These are phyloP conservation scores for Periophthalmodon schlosseri DNA, from an alignment of 2,113 vertebrate genomes.

Conservation along the genomic window DNA sequence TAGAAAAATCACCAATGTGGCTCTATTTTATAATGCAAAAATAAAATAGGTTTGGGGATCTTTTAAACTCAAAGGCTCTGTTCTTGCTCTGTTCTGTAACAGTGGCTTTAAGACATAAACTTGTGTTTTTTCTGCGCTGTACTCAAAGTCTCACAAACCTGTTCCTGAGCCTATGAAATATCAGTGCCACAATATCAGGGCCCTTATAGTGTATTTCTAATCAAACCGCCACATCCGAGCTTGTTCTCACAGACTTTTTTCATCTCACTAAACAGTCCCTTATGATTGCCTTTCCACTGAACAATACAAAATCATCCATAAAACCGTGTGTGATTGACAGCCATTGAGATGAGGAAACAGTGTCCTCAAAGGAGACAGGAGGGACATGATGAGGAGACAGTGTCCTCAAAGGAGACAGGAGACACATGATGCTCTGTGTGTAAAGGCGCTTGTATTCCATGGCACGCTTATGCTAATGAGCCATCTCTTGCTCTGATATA, in stretches of 20 bases:
- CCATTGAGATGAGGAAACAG: constrained; percentile 66
- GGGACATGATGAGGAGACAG: constrained; percentile 65
- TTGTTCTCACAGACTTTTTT: constrained; percentile 11
- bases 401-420: constrained; percentile 66
- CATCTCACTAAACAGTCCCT: constrained; percentile 52
- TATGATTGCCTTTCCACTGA: constrained; percentile 34
- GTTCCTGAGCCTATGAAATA: constrained; percentile 23
- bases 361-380: constrained; percentile 66
- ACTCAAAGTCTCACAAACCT: constrained; percentile 27
- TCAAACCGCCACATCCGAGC: constrained; percentile 35
- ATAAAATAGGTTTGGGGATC: not conserved
- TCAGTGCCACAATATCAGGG: constrained; percentile 38
- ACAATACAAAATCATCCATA: constrained; percentile 18
- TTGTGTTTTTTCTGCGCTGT: not conserved
- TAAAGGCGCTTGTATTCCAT: constrained; percentile 70
- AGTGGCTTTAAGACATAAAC: not conserved
- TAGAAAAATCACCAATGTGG: not conserved
- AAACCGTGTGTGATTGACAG: constrained; percentile 69
- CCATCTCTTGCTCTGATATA: constrained; percentile 72
- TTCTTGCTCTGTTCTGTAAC: not conserved
- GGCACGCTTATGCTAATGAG: constrained; percentile 78
- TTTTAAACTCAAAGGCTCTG: not conserved
- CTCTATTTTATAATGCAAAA: not conserved
- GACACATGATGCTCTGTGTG: constrained; percentile 56
- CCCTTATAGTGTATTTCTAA: constrained; percentile 49